Percentiles rank a stretch among this genome's conserved stretches.
Conservation (phyloP, 2,888 invertebrate species). For the Strigamia crassipes region DNA sequence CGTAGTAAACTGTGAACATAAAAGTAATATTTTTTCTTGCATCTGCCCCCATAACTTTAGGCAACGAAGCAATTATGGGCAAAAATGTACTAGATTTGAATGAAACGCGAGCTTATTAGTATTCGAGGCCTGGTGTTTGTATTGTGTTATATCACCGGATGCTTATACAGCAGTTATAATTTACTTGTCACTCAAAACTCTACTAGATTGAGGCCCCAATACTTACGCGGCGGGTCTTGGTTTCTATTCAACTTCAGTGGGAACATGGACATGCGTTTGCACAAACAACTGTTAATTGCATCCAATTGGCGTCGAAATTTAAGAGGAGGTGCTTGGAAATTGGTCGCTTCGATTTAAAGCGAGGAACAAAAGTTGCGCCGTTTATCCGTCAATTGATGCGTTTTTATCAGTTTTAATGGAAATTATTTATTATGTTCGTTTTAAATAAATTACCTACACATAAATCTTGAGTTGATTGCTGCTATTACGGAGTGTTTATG, state of each 20-base stretch:
- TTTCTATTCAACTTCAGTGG: background rate
- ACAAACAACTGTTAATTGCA: background rate
- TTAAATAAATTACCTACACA: background rate
- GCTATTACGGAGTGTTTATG: background rate
- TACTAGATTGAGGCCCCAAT: conserved; percentile 16
- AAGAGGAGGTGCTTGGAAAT: background rate
- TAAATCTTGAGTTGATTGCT: background rate
- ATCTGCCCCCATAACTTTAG: conserved; percentile 5
- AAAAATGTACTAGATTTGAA: background rate
- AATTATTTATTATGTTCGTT: no score
- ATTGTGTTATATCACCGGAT: conserved; percentile 30
- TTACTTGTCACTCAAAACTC: conserved; percentile 14
- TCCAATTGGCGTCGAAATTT: background rate
- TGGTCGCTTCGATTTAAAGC: background rate
- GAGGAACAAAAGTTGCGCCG: no score
- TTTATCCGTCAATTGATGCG: no score
- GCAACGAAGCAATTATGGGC: conserved; percentile 5
- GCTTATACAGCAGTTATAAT: conserved; percentile 23
- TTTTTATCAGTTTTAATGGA: no score
- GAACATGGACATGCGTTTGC: background rate
- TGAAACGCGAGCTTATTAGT: background rate
- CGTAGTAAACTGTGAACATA: background rate
- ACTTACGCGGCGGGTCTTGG: background rate
- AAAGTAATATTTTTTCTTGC: background rate
- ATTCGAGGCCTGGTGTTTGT: conserved; percentile 1